Conservation (phyloP, 1,140 invertebrate species). For the Lethocerus indicus region DNA sequence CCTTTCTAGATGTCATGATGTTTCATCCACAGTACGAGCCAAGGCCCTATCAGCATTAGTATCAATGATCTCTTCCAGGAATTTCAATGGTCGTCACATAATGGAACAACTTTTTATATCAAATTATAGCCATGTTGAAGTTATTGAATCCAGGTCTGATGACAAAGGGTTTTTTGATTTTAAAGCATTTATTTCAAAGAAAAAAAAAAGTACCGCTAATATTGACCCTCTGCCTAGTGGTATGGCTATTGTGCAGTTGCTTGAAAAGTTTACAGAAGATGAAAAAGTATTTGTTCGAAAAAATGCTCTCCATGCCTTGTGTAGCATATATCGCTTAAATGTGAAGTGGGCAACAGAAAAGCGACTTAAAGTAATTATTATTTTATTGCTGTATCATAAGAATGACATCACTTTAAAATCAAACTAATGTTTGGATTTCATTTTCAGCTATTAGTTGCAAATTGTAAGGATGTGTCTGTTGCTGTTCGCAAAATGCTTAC, state of each 20-base stretch:
- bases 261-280: conserved; percentile 31
- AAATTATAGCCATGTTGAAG: conserved; percentile 15
- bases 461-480: conserved; percentile 36
- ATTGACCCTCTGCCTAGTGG: conserved; percentile 24
- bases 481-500: conserved; percentile 35
- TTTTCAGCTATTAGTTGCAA: conserved; percentile 28
- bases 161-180: conserved; percentile 13
- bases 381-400: conserved; percentile 18
- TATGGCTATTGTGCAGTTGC: conserved; percentile 25
- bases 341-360: conserved; percentile 21
- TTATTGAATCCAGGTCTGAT: not conserved
- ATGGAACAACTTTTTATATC: conserved; percentile 29
- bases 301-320: conserved; percentile 33
- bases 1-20: conserved; percentile 33
- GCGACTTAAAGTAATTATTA: conserved; percentile 23
- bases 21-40: conserved; percentile 34
- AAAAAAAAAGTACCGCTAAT: conserved; percentile 12
- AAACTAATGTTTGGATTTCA: conserved; percentile 10
- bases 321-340: conserved; percentile 24
- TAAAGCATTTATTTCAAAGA: conserved; percentile 15
- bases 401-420: conserved; percentile 15
- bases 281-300: conserved; percentile 38
- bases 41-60: conserved; percentile 35
- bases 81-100: conserved; percentile 21
- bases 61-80: conserved; percentile 26